These are phyloP conservation scores for Progne subis DNA, from an alignment of 2,113 vertebrate genomes.

Conservation along the genomic window DNA sequence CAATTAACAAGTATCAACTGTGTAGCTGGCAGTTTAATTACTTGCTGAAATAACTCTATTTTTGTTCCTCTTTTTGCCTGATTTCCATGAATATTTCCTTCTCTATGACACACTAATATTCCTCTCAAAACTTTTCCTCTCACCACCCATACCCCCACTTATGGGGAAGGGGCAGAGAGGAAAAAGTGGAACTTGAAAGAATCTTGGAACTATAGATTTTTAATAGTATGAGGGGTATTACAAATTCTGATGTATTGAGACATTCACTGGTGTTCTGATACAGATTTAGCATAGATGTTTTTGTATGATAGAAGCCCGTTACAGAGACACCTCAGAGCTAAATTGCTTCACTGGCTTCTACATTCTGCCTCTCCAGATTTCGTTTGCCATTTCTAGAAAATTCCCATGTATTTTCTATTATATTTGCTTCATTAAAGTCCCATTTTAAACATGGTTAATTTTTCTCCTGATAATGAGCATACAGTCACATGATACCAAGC, in stretches of 20 bases:
- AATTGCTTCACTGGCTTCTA: background rate
- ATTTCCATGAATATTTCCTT: background rate
- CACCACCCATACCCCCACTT: background rate
- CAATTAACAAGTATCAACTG: background rate
- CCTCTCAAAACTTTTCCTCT: background rate
- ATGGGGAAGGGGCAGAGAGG: background rate
- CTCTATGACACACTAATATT: background rate
- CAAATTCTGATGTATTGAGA: background rate
- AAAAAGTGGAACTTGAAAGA: background rate
- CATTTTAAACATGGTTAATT: background rate
- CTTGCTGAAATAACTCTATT: background rate
- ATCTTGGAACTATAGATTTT: background rate
- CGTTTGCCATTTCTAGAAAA: background rate
- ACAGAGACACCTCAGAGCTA: background rate
- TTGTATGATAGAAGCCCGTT: background rate
- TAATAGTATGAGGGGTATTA: background rate
- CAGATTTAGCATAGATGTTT: background rate
- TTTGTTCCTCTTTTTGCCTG: background rate
- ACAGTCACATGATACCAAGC: background rate
- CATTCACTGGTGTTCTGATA: background rate
- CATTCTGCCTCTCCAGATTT: background rate
- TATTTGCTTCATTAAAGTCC: background rate
- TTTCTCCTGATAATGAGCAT: conserved; percentile 26
- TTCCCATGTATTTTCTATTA: background rate
- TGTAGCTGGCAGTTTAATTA: background rate